Evolutionary conservation across 2,113 vertebrate species (phyloP).

Genomic region (Rhinolophus sinicus): DNA sequence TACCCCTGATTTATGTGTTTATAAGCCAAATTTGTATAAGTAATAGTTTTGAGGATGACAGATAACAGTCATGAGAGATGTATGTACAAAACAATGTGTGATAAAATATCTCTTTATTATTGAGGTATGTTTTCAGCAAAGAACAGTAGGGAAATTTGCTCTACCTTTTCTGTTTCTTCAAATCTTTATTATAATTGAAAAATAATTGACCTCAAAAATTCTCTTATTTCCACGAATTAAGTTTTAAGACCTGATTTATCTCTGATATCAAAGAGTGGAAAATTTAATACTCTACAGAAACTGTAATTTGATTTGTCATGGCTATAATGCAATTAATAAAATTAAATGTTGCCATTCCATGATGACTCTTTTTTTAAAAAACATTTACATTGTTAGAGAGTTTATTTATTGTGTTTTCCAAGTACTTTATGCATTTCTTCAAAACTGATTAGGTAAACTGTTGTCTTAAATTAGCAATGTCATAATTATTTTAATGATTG

Average conservation of each 20-base stretch:
- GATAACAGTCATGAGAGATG: not conserved
- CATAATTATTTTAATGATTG: not conserved
- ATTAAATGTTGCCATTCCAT: not conserved
- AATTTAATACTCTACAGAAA: not conserved
- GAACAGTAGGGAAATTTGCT: not conserved
- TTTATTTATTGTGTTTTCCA: not conserved
- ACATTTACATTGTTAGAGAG: not conserved
- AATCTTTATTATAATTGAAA: constrained; percentile 25
- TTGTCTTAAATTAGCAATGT: not conserved
- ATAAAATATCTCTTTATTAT: not conserved
- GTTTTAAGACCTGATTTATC: constrained; percentile 6
- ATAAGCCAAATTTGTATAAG: not conserved
- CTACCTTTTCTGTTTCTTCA: not conserved
- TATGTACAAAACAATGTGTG: not conserved
- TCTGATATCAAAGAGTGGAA: not conserved
- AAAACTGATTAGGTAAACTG: not conserved
- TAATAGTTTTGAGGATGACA: not conserved
- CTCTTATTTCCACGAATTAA: not conserved
- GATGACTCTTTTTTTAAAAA: not conserved
- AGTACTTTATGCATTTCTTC: not conserved
- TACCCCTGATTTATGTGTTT: not conserved
- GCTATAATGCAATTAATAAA: not conserved
- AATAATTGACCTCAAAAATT: not conserved
- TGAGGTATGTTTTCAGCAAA: not conserved
- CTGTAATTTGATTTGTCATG: constrained; percentile 1